phyloP scores from a whole-genome alignment of 1,140 invertebrate species.

The Andricus grossulariae region DNA sequence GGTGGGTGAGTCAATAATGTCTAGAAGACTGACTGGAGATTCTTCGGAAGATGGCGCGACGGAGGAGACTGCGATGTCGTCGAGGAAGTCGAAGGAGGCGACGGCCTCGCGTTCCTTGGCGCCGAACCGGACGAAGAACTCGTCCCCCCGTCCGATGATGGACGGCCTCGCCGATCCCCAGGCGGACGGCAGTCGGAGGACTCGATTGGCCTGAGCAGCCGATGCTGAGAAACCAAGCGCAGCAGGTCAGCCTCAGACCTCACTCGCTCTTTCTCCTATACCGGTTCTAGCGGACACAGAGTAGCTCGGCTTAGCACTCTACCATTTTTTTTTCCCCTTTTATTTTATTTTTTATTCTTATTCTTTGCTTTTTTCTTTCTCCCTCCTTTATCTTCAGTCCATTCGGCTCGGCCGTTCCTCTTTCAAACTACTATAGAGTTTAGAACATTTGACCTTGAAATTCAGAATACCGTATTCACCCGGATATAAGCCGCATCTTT shows the following conservation, averaged over 20 bases:
- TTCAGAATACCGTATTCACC: too few relatives aligned
- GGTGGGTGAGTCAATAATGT: constrained; percentile 44
- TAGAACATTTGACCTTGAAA: too few relatives aligned
- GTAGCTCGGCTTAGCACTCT: constrained; percentile 68
- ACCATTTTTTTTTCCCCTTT: constrained; percentile 46
- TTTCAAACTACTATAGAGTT: not conserved
- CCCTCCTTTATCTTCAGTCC: constrained; percentile 42
- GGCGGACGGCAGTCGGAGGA: constrained; percentile 74
- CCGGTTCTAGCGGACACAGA: constrained; percentile 67
- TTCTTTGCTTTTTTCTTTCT: constrained; percentile 40
- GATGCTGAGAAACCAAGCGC: constrained; percentile 76
- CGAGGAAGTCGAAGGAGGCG: constrained; percentile 86
- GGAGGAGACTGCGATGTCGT: constrained; percentile 77
- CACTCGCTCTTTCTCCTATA: constrained; percentile 57
- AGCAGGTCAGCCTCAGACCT: constrained; percentile 64
- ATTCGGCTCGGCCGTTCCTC: constrained; percentile 18
- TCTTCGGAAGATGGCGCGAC: constrained; percentile 42
- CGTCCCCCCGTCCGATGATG: constrained; percentile 82
- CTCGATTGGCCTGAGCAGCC: constrained; percentile 76
- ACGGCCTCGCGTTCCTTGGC: constrained; percentile 86
- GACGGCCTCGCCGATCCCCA: constrained; percentile 78
- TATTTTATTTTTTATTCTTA: constrained; percentile 33
- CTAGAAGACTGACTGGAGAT: constrained; percentile 32
- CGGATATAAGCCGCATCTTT: too few relatives aligned
- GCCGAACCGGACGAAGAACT: constrained; percentile 87